Evolutionary conservation across 2,113 vertebrate species (phyloP).

Genomic region (Plecotus auritus): DNA sequence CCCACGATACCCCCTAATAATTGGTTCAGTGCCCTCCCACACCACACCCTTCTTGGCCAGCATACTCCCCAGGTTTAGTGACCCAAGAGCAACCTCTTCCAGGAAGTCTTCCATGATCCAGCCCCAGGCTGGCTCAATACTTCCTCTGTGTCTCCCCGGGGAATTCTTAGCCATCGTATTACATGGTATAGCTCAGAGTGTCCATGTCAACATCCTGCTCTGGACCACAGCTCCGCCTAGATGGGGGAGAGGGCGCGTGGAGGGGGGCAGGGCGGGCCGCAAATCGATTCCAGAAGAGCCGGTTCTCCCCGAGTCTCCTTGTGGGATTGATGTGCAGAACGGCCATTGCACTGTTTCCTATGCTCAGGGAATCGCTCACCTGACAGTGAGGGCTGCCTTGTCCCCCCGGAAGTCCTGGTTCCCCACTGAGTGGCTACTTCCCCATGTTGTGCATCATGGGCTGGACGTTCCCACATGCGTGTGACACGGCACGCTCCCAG

Average conservation of each 20-base stretch:
- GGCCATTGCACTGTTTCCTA: accelerated
- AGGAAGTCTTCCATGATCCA: not conserved
- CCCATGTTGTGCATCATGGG: accelerated
- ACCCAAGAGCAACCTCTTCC: not conserved
- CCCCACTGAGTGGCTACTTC: not conserved
- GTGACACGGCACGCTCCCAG: accelerated
- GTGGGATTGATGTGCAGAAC: accelerated
- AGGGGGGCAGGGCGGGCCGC: not conserved
- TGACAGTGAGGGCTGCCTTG: not conserved
- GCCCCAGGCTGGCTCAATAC: not conserved
- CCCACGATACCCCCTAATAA: too few relatives aligned
- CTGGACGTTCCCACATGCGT: accelerated
- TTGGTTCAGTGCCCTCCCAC: not conserved
- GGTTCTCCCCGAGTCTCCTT: not conserved
- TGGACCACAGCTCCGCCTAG: not conserved
- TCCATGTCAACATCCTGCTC: not conserved
- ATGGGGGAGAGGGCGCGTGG: not conserved
- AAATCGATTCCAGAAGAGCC: not conserved
- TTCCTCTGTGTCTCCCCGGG: accelerated
- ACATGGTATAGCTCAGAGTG: accelerated
- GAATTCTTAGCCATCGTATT: accelerated
- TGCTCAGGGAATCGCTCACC: not conserved
- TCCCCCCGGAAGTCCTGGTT: not conserved
- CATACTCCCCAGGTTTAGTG: too few relatives aligned
- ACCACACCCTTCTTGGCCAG: not conserved